Percentiles rank a stretch among this genome's conserved stretches.
These are phyloP conservation scores for Thinocorus orbignyianus DNA, from an alignment of 2,113 vertebrate species.

Conservation along the genomic window DNA sequence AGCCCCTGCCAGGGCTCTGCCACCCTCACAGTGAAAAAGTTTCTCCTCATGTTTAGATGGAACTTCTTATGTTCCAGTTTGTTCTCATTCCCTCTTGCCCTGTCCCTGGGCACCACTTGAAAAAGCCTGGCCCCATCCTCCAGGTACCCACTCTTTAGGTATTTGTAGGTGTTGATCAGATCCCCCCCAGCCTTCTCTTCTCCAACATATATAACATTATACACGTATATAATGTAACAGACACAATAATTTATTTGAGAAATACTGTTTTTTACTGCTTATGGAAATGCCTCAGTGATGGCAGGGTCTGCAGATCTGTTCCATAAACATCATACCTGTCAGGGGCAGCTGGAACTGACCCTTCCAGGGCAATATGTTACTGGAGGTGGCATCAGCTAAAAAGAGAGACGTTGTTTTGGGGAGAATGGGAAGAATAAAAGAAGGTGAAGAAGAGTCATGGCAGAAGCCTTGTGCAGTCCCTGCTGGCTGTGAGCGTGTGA, in stretches of 20 bases:
- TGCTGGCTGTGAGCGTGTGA: accelerated
- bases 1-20: no score
- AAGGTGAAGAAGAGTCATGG: neutral
- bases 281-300: neutral
- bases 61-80: no score
- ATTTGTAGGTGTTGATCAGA: no score
- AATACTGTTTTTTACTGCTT: neutral
- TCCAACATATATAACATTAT: no score
- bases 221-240: neutral
- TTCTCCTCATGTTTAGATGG: no score
- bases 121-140: no score
- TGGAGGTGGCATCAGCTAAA: neutral
- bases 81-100: no score
- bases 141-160: no score
- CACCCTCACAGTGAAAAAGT: no score
- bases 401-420: neutral
- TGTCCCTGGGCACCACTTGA: no score
- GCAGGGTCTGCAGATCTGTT: neutral
- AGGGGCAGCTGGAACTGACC: neutral
- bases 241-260: neutral
- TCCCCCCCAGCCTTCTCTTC: no score
- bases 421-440: neutral
- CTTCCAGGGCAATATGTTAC: neutral
- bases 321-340: neutral
- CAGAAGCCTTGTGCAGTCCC: accelerated